A percentile compares a stretch with the other conserved stretches of the same genome.
These are phyloP conservation scores for Leptogaster cylindrica DNA, from an alignment of 2,888 invertebrate genomes.

Conservation along the genomic window DNA sequence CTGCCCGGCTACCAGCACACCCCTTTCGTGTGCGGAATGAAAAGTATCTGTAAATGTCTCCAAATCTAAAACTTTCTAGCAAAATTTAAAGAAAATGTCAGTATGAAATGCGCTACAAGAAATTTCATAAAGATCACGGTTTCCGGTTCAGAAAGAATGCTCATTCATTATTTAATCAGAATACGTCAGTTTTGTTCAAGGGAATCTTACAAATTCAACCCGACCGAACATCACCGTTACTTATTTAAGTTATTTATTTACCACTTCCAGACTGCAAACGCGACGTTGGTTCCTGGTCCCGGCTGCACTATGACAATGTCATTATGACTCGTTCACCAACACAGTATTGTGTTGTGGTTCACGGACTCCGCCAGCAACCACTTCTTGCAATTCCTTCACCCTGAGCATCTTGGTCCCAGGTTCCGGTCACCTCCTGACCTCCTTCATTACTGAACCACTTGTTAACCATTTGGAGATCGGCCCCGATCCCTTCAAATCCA, in stretches of 20 bases:
- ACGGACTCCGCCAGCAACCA: neutral
- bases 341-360: neutral
- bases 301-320: neutral
- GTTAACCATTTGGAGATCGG: constrained; percentile 33
- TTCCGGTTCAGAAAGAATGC: neutral
- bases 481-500: no score
- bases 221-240: neutral
- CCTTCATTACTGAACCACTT: constrained; percentile 31
- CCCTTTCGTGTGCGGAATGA: constrained; percentile 13
- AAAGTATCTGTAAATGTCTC: constrained; percentile 4
- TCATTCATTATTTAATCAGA: no score
- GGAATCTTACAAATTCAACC: neutral
- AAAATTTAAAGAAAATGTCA: neutral
- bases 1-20: neutral
- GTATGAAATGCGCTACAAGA: neutral
- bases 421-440: constrained; percentile 30
- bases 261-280: no score
- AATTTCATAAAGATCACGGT: neutral
- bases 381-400: constrained; percentile 1
- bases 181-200: neutral
- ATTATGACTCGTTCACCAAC: neutral
- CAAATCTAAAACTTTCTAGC: neutral
- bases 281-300: no score
- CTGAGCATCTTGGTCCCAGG: neutral
- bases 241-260: no score